Evolutionary conservation across 2,113 vertebrate species (phyloP), one percentile per base, ranked within the genome.

Genomic region (Toxotes jaculatrix): DNA sequence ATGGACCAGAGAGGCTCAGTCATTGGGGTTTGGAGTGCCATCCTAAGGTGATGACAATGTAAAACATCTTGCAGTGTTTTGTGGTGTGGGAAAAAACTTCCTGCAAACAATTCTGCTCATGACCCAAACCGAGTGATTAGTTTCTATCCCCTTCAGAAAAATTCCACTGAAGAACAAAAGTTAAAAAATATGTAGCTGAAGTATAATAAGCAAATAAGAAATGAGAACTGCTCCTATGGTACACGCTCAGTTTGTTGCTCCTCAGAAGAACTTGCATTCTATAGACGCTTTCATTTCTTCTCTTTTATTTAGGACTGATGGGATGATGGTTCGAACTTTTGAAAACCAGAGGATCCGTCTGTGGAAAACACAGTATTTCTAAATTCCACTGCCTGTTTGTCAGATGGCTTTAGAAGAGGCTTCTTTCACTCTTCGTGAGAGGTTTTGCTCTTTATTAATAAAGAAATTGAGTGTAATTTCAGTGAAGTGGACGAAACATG

Each of bases 51-150:
- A 91, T 89, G 92, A 92, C 92, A 93, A 31, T 87, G 74, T 66
- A 43, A 84, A 86, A 95, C 94, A 95, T 94, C 92, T 95, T 95
- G 93, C 80, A 95, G 91, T 84, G 51, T 88, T 94, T 94, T 94
- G 91, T 74, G 94, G 91, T 91, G 61, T 91, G 85, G 88, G 27
- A 27, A 27, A 90, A 81, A 92, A 89, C 79, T 87, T 66, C 77
- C 77, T 88, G 82, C 80, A 91, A 93, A 91, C 84, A 89, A 87
- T 90, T 94, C 84, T 79, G 49, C 42, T 73, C 66, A n/a, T 64
- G 67, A 83, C 42, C 74, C 75, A 74, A 78, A 80, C 66, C 31
- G 14, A 88, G 67, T 65, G 79, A 85, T 86, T 82, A 42, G 11
- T 74, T 75, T 85, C 61, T 80, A 74, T 72, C 45, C 43, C 49